Conservation (phyloP, 2,797 vertebrate genomes). For the Lacerta agilis region DNA sequence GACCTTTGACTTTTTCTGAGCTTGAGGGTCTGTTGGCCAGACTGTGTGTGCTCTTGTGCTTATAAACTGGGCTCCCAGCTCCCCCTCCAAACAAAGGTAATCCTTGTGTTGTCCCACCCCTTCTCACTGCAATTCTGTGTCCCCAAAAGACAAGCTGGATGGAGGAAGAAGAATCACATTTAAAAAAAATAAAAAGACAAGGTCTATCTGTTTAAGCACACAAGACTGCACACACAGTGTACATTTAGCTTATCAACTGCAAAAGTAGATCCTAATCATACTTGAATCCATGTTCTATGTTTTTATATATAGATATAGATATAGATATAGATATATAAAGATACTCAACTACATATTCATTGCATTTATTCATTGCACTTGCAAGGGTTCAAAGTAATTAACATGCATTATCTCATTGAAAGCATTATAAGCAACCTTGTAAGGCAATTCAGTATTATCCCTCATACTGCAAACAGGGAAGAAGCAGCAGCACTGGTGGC, state of each 20-base stretch:
- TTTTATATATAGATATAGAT: no score
- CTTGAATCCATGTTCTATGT: not conserved
- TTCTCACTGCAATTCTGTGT: not conserved
- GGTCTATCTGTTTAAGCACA: not conserved
- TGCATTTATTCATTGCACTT: no score
- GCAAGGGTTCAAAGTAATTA: not conserved
- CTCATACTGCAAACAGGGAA: no score
- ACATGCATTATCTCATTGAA: not conserved
- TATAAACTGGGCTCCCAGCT: not conserved
- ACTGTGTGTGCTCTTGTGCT: not conserved
- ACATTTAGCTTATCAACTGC: not conserved
- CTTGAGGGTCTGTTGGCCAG: slow-evolving; percentile 8
- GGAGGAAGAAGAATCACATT: not conserved
- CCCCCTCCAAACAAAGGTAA: not conserved
- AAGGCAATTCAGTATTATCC: no score
- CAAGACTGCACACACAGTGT: not conserved
- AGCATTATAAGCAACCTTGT: not conserved
- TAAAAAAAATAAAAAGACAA: not conserved
- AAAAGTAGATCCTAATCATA: not conserved
- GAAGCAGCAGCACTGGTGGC: no score
- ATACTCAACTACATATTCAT: no score
- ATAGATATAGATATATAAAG: no score
- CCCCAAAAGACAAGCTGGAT: not conserved
- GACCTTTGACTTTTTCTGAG: slow-evolving; percentile 30
- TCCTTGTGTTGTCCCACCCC: not conserved